Conservation (phyloP, 2,888 invertebrate species). For the Aethes cnicana region DNA sequence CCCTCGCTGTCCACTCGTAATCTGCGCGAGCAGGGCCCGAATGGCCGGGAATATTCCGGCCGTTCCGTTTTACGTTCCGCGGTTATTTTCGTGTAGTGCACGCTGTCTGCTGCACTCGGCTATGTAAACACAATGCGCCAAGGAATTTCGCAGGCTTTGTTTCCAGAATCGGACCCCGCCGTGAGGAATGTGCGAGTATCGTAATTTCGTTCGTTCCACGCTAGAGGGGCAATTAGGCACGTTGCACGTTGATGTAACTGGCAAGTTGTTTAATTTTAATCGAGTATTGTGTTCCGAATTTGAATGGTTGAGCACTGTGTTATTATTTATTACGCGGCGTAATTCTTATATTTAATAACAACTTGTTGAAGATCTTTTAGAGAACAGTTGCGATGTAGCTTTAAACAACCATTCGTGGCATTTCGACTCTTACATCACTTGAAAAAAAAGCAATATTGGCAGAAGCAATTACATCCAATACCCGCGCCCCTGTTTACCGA, state of each 20-base stretch:
- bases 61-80: conserved; percentile 53
- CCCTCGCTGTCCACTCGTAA: conserved; percentile 1
- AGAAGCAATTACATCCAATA: conserved; percentile 30
- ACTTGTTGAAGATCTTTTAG: too few species aligned
- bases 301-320: too few species aligned
- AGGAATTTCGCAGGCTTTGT: conserved; percentile 46
- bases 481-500: conserved; percentile 32
- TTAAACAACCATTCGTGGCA: background rate
- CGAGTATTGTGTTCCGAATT: too few species aligned
- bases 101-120: conserved; percentile 57
- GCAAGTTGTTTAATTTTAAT: conserved; percentile 7
- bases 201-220: conserved; percentile 8
- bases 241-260: background rate
- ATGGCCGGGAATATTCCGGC: conserved; percentile 36
- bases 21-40: conserved; percentile 9
- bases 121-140: conserved; percentile 42
- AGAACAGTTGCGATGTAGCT: too few species aligned
- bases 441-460: conserved; percentile 16
- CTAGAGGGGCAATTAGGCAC: conserved; percentile 12
- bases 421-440: background rate
- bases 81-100: conserved; percentile 55
- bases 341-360: too few species aligned
- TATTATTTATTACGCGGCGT: too few species aligned
- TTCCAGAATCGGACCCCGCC: conserved; percentile 56
- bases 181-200: conserved; percentile 18